Base-by-base conservation (phyloP, 2,797 vertebrate genomes). In the Clarias pachynema region DNA sequence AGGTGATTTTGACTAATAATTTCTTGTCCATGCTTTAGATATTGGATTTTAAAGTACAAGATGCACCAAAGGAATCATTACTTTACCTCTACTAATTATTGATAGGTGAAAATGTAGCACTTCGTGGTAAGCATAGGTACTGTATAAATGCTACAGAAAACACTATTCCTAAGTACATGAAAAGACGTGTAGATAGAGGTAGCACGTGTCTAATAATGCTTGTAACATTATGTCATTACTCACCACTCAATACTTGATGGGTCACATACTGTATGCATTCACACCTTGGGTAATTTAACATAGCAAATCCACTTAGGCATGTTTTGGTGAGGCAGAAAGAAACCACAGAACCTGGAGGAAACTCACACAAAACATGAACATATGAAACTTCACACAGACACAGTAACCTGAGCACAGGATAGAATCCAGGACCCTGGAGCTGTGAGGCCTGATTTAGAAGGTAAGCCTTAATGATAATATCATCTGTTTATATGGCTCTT, bases 391-490 rank as follows among this genome's bases (percentile, higher is more conserved):
- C 29, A 31, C 18, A 77, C 53, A 57, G n/a, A 57, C 9, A 75
- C 75, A 78, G 20, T 59, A 57, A 75, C 49, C 73, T 57, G 26
- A 57, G 53, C 26, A 60, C 53, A 78, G 10, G 31, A 15, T 62
- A n/a, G 29, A 78, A 62, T 31, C 57, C 57, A 14, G 57, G 20
- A 37, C 56, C 4, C 56, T 34, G 29, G n/a, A 75, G n/a, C 26
- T 56, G 5, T 62, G 31, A 79, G 75, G 5, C 31, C 12, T 37
- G 31, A 60, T 34, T 14, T 24, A 40, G 62, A 79, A 8, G 20
- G 24, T n/a, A 73, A 73, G 24, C 24, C 40, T 26, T 73, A 79
- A 37, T 78, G 57, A 79, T 79, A n/a, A n/a, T 62, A n/a, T 40
- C 20, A 15, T 37, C 20, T 26, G 29, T 57, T 20, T 63, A 49